These are phyloP conservation scores for Scaptomyza pallida DNA, from an alignment of 1,140 invertebrate species.

Conservation along the genomic window DNA sequence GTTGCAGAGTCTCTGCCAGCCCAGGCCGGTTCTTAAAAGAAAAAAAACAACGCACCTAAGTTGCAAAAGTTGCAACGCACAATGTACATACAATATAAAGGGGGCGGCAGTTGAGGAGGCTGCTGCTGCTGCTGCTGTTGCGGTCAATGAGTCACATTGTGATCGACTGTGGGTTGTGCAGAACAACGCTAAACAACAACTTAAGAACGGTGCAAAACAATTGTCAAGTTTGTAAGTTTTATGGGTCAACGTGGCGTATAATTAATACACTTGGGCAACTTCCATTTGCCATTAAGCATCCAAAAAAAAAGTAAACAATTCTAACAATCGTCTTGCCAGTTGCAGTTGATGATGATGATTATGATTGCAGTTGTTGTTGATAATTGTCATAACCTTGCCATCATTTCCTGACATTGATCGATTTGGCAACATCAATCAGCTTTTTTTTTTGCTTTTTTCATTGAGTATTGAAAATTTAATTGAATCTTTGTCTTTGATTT, in stretches of 20 bases:
- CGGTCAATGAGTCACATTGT: constrained; percentile 68
- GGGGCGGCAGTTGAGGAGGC: constrained; percentile 31
- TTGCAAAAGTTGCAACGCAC: constrained; percentile 68
- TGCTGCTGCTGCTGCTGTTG: constrained; percentile 15
- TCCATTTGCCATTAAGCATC: constrained; percentile 72
- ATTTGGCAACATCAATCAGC: constrained; percentile 63
- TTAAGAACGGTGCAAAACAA: constrained; percentile 48
- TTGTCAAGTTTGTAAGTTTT: constrained; percentile 60
- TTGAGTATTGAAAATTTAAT: constrained; percentile 46
- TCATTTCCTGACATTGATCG: constrained; percentile 82
- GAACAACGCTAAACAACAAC: constrained; percentile 10
- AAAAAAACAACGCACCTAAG: constrained; percentile 66
- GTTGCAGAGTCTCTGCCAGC: constrained; percentile 16
- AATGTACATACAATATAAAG: constrained; percentile 58
- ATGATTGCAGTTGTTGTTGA: constrained; percentile 43
- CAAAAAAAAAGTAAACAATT: constrained; percentile 6
- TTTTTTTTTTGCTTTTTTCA: constrained; percentile 21
- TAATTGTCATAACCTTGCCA: constrained; percentile 80
- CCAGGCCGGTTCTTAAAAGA: constrained; percentile 61
- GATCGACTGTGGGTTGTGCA: constrained; percentile 33
- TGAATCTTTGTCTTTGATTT: constrained; percentile 45
- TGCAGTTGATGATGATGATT: constrained; percentile 45
- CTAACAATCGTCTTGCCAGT: constrained; percentile 17
- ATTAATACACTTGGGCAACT: constrained; percentile 80
- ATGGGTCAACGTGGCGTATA: constrained; percentile 80